These are phyloP conservation scores for Microcebus lehilahytsara DNA, from an alignment of 2,113 vertebrate genomes.

Conservation along the genomic window DNA sequence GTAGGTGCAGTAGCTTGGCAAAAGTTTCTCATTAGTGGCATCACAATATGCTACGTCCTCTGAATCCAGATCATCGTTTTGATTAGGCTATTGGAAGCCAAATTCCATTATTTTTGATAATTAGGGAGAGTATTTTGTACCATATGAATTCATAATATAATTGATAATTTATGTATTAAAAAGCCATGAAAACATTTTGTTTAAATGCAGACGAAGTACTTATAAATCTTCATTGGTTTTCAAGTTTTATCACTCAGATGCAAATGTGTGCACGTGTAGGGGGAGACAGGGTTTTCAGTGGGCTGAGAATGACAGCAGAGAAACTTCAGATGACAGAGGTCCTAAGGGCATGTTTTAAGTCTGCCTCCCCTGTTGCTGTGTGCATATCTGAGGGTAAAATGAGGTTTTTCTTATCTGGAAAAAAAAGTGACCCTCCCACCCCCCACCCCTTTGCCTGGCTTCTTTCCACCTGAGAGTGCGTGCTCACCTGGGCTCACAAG, in stretches of 20 bases:
- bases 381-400: background rate
- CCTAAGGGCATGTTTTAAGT: background rate
- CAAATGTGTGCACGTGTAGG: background rate
- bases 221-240: background rate
- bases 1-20: background rate
- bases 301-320: background rate
- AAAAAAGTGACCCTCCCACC: background rate
- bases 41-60: background rate
- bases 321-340: background rate
- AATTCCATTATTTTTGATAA: slow-evolving; percentile 30
- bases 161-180: background rate
- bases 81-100: slow-evolving; percentile 16
- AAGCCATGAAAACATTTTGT: background rate
- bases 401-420: background rate
- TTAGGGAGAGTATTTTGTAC: slow-evolving; percentile 10
- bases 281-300: background rate
- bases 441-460: background rate
- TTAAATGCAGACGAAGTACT: background rate
- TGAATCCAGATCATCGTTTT: background rate
- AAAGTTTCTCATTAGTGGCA: background rate
- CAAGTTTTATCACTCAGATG: background rate
- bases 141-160: slow-evolving; percentile 16
- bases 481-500: background rate
- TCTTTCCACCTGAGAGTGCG: background rate
- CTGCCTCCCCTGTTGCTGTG: background rate